Base-by-base conservation (phyloP, 2,888 invertebrate genomes). In the Drosophila cracens region DNA sequence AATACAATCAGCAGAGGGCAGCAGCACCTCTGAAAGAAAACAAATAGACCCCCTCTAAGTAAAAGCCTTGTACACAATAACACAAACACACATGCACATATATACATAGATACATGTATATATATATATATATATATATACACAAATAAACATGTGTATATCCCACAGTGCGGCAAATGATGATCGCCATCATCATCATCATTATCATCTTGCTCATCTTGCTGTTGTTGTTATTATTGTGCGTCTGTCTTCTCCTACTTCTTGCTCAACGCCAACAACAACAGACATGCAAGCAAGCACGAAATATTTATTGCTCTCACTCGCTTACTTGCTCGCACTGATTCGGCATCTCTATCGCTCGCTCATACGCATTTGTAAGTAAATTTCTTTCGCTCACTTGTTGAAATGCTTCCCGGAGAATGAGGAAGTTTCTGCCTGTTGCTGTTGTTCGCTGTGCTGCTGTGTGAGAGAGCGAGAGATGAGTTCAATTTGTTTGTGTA, bases 11-110 rank as follows among this genome's bases (percentile, higher is more conserved):
- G 62, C 68, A 60, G 70, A 81, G 74, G 70, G 75, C 77, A 84
- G 77, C 85, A 80, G 77, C 83, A 75, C 67, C 83, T 74, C 70
- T 83, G 85, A 84, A 86, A 81, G 83, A 88, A 88, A 87, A 86
- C 88, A 84, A 83, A 83, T 76, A 83, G 90, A 90, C 91, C 91
- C 87, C 91, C 91, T 90, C 90, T 89, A 90, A 91, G 91, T 84
- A 88, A 88, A 87, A 87, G 80, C 81, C 86, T 76, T 77, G 78
- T 81, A 80, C 70, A 80, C 72, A 81, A 83, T 83, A 81, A 70
- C 71, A 71, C 59, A 49, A 51, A 31, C 40, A 83, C 79, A 79
- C 80, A 70, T 33, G 33, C 74, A 71, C 61, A 49, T 54, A 27
- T 40, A 49, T 13, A 58, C n/a, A 33, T 33, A 49, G 16, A 21